Percentiles rank a stretch among this genome's conserved stretches.
phyloP scores from a whole-genome alignment of 2,113 vertebrate species.

The Ivindomyrus marchei region DNA sequence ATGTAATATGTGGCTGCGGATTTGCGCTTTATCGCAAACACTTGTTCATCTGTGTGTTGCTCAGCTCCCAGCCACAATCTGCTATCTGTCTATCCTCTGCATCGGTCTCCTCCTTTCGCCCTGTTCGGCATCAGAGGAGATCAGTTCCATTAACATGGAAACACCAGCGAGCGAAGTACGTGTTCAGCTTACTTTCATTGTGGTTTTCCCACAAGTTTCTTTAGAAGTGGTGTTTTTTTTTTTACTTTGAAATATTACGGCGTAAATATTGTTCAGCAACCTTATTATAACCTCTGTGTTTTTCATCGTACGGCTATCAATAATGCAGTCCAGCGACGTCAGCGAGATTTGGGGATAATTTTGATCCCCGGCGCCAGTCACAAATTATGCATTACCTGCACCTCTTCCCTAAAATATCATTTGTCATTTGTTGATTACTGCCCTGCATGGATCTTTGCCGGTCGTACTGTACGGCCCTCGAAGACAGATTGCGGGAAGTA shows the following conservation, averaged over 20 bases:
- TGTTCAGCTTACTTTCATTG: neutral
- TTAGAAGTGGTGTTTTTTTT: neutral
- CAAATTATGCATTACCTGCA: constrained; percentile 43
- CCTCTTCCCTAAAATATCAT: constrained; percentile 46
- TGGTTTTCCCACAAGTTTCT: neutral
- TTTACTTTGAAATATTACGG: neutral
- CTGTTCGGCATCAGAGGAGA: too few relatives aligned
- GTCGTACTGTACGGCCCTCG: neutral
- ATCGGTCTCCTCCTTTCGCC: neutral
- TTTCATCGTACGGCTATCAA: constrained; percentile 13
- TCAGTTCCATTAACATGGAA: neutral
- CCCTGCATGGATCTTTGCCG: neutral
- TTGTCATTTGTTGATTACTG: constrained; percentile 40
- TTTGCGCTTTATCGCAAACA: neutral
- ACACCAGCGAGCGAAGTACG: too few relatives aligned
- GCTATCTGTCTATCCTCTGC: neutral
- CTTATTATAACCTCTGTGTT: neutral
- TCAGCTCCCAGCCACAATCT: neutral
- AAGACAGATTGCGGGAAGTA: constrained; percentile 12
- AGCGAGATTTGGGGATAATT: neutral
- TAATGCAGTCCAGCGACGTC: constrained; percentile 21
- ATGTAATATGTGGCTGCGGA: neutral
- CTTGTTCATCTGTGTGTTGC: too few relatives aligned
- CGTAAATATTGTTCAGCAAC: neutral
- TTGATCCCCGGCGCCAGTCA: constrained; percentile 32